A percentile compares a stretch with the other conserved stretches of the same genome.
These are phyloP conservation scores for Craterocephalus amniculus DNA, from an alignment of 2,797 vertebrate genomes.

Conservation along the genomic window DNA sequence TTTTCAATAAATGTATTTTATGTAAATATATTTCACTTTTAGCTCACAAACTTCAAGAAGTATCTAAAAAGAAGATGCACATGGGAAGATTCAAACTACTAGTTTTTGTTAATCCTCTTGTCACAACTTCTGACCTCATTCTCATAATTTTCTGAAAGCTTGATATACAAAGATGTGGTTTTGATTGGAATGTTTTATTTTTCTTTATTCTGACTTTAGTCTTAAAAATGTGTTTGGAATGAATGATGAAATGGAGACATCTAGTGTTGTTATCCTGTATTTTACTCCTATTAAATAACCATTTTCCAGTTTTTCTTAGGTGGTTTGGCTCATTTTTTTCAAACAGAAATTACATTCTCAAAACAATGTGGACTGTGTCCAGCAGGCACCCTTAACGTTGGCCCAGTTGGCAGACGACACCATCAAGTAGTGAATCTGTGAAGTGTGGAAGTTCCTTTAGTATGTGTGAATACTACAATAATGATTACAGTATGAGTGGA, in stretches of 20 bases:
- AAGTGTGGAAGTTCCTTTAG: too few species aligned
- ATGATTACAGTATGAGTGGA: too few species aligned
- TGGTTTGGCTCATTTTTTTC: too few species aligned
- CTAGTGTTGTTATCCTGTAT: conserved; percentile 36
- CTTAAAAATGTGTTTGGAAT: background rate
- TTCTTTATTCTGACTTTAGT: background rate
- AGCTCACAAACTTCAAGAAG: background rate
- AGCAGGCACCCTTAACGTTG: conserved; percentile 98
- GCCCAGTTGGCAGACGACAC: conserved; percentile 98
- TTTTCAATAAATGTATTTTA: conserved; percentile 4
- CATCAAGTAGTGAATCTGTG: conserved; percentile 94
- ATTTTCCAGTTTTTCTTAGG: background rate
- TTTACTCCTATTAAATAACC: background rate
- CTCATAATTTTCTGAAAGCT: background rate
- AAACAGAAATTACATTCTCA: too few species aligned
- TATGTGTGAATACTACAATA: too few species aligned
- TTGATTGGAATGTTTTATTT: background rate
- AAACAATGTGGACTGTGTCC: conserved; percentile 63
- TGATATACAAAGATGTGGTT: too few species aligned
- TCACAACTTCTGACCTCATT: background rate
- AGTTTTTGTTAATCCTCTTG: background rate
- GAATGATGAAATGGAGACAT: conserved; percentile 34
- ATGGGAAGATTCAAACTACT: background rate
- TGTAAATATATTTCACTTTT: background rate
- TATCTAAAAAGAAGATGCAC: background rate